These are phyloP conservation scores for Arbacia lixula DNA, from an alignment of 53 echinoderm and acorn worm species.

Conservation along the genomic window DNA sequence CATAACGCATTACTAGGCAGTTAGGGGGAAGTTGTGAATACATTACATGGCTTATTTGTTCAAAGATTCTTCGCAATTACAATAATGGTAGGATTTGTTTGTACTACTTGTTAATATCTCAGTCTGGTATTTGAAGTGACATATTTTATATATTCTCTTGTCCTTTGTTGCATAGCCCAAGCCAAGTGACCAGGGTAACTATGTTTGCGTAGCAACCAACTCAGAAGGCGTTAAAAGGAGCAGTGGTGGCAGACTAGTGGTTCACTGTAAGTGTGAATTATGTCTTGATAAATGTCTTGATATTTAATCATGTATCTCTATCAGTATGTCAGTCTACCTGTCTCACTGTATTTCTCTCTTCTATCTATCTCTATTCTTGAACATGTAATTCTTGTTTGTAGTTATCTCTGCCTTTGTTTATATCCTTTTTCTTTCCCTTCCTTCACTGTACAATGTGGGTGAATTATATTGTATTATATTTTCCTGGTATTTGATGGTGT, in stretches of 20 bases:
- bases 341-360: background rate
- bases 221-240: slow-evolving; percentile 54
- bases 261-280: slow-evolving; percentile 55
- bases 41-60: too few species aligned
- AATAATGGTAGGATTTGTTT: background rate
- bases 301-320: background rate
- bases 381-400: too few species aligned
- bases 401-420: too few species aligned
- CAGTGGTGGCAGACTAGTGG: slow-evolving; percentile 35
- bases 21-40: too few species aligned
- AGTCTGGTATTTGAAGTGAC: background rate
- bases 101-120: background rate
- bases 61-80: too few species aligned
- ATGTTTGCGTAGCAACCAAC: slow-evolving; percentile 60
- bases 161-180: slow-evolving; percentile 42
- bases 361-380: too few species aligned
- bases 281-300: background rate
- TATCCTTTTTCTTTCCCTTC: too few species aligned
- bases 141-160: too few species aligned
- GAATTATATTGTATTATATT: too few species aligned
- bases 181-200: slow-evolving; percentile 50
- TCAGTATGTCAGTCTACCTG: background rate
- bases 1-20: too few species aligned
- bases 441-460: too few species aligned
- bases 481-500: too few species aligned